phyloP scores from a whole-genome alignment of 2,113 vertebrate species.

The Echinops telfairi region DNA sequence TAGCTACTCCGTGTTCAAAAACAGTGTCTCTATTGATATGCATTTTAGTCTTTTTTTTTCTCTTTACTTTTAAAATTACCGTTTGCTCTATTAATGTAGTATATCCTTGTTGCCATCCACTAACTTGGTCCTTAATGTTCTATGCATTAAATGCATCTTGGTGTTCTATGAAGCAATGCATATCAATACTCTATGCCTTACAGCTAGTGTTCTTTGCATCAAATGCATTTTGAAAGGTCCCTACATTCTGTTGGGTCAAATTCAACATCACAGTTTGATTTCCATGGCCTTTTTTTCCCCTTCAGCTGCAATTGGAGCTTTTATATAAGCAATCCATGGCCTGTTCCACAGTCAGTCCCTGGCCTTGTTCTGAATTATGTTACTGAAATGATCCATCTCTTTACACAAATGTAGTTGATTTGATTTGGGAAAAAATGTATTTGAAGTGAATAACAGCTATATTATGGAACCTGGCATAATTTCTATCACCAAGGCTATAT shows the following conservation, averaged over 20 bases:
- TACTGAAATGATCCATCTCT: background rate
- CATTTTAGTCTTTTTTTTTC: too few relatives aligned
- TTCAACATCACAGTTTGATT: background rate
- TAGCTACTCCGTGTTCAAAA: too few relatives aligned
- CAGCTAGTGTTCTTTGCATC: too few relatives aligned
- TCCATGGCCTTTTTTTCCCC: background rate
- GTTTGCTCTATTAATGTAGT: too few relatives aligned
- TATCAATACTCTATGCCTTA: too few relatives aligned
- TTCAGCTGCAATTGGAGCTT: background rate
- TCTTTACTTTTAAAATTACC: too few relatives aligned
- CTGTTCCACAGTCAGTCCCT: background rate
- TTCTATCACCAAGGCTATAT: background rate
- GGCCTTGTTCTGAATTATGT: background rate
- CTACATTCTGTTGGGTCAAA: background rate
- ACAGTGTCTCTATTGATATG: too few relatives aligned
- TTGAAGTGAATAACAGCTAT: background rate
- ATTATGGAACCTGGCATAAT: background rate
- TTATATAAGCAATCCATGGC: background rate
- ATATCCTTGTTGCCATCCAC: too few relatives aligned
- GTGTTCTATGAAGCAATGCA: too few relatives aligned
- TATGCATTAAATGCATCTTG: too few relatives aligned
- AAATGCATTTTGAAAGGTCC: background rate
- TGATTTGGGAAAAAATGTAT: background rate
- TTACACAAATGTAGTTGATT: background rate
- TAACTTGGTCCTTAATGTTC: too few relatives aligned